These are phyloP conservation scores for Neodiprion fabricii DNA, from an alignment of 1,140 invertebrate species.

Conservation along the genomic window DNA sequence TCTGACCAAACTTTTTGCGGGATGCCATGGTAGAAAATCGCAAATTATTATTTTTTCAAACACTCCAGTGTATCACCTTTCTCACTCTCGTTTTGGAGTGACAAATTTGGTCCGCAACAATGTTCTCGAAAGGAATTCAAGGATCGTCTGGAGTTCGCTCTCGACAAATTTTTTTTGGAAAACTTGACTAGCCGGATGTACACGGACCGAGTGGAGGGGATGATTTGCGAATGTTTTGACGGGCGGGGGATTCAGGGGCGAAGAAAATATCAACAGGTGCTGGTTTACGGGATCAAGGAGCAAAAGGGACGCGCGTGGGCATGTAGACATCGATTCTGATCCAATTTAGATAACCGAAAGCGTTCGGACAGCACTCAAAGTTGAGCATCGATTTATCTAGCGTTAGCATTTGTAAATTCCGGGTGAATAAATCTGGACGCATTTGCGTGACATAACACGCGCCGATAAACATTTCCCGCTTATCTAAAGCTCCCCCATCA, in stretches of 20 bases:
- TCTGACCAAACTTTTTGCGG: too few species aligned
- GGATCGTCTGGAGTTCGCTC: conserved; percentile 19
- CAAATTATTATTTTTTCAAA: too few species aligned
- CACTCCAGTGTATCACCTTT: too few species aligned
- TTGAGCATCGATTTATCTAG: conserved; percentile 24
- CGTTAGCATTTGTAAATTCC: conserved; percentile 4
- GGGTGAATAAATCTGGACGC: background rate
- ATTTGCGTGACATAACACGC: conserved; percentile 4
- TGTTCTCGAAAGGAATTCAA: conserved; percentile 24
- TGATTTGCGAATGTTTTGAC: background rate
- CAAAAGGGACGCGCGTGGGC: conserved; percentile 41
- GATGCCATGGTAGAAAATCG: too few species aligned
- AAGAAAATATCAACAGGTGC: conserved; percentile 48
- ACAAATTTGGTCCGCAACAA: too few species aligned
- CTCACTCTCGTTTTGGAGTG: too few species aligned
- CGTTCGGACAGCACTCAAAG: conserved; percentile 51
- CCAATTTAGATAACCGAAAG: conserved; percentile 61
- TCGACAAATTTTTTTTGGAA: conserved; percentile 21
- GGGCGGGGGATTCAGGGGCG: background rate
- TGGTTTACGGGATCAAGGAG: conserved; percentile 49
- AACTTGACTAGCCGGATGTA: conserved; percentile 35
- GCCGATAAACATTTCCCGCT: background rate
- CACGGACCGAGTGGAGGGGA: conserved; percentile 24
- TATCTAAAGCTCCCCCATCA: background rate
- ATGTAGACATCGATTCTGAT: conserved; percentile 56